Evolutionary conservation across 35 echinoderm and acorn worm genomes (phyloP).

Genomic region (Holothuria glaberrima): DNA sequence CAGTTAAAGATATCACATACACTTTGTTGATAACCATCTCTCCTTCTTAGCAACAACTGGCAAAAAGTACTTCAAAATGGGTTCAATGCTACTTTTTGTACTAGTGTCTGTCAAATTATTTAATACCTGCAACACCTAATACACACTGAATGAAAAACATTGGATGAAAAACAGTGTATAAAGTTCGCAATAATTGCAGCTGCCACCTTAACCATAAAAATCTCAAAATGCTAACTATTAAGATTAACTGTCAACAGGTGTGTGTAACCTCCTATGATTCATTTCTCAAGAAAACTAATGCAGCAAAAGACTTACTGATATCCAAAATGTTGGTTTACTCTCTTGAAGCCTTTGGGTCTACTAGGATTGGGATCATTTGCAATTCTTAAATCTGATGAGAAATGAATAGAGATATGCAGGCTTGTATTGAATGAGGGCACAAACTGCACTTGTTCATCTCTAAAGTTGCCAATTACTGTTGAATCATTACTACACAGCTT

Average conservation of each 20-base stretch:
- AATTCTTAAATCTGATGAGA: slow-evolving; percentile 75
- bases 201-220: too few relatives aligned
- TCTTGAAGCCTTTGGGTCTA: slow-evolving; percentile 84
- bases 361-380: slow-evolving; percentile 85
- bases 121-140: too few relatives aligned
- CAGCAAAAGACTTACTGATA: slow-evolving; percentile 63
- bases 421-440: background rate
- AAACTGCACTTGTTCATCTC: background rate
- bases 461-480: background rate
- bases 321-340: slow-evolving; percentile 69
- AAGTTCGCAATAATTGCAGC: too few relatives aligned
- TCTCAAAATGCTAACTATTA: too few relatives aligned
- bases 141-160: too few relatives aligned
- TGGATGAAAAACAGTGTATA: too few relatives aligned
- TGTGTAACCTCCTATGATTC: background rate
- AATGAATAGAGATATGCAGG: background rate
- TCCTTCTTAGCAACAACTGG: too few relatives aligned
- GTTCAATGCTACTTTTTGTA: too few relatives aligned
- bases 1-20: too few relatives aligned
- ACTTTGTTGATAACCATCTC: too few relatives aligned
- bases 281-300: background rate
- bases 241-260: background rate
- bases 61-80: too few relatives aligned
- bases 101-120: too few relatives aligned
- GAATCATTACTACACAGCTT: background rate